Base-by-base conservation (phyloP, 2,113 vertebrate genomes). In the Phaethornis superciliosus region DNA sequence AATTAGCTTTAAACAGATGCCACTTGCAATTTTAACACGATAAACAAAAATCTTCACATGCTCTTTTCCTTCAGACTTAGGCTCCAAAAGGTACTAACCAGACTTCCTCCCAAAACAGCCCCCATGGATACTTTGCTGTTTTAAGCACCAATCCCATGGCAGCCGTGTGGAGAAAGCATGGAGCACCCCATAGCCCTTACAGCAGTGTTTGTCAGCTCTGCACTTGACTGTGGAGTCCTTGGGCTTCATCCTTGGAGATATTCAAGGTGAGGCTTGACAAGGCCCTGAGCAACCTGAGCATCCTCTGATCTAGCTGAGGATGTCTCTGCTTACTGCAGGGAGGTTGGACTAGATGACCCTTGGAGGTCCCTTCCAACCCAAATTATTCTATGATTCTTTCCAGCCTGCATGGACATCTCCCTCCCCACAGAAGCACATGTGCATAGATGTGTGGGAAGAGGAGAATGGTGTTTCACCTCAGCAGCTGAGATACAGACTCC, bases 161-260 rank as follows among this genome's bases (percentile, higher is more conserved):
- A 74, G 37, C 54, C 60, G 5, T 2, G 10, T 42, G 74, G 28
- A 68, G 54, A 72, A 77, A 44, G 28, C 20, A 47, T 1, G 26
- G 58, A 72, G 10, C 44, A 44, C 21, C 12, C 7, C 4, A 1
- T 0, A 21, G 40, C 12, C 16, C 30, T 1, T 5, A 63, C 1
- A 15, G 12, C 44, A 51, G 12, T 2, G 21, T 27, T 65, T 62
- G 22, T 16, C 35, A 79, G 28, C 37, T 51, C 62, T 3, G 6
- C 15, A 7, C 30, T 52, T 62, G 54, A 5, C 40, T 62, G 30
- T 8, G 5, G 35, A 40, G 5, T 32, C 70, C 49, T 2, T 4
- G 23, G 37, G 4, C 54, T 80, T 40, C 9, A 40, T 40, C 37
- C 37, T 40, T 40, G 37, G 37, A 40, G 37, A 40, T 40, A 40